Evolutionary conservation across 1,140 invertebrate genomes (phyloP).

Genomic region (Orius insidiosus): DNA sequence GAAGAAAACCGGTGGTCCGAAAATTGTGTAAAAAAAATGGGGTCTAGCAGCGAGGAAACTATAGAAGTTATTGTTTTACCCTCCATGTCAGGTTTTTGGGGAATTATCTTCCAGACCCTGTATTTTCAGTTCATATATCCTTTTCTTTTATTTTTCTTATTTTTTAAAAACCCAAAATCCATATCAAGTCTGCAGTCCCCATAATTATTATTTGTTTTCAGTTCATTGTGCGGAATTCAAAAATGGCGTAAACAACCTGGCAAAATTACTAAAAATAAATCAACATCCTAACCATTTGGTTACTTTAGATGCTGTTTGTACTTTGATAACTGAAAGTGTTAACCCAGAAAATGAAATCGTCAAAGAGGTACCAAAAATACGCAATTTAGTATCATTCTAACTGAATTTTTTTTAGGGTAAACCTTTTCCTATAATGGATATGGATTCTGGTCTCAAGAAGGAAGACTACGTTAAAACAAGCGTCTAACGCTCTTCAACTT

Average conservation of each 20-base stretch:
- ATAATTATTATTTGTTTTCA: slow-evolving; percentile 34
- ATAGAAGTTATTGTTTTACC: too few species aligned
- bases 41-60: too few species aligned
- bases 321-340: slow-evolving; percentile 33
- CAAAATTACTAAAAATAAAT: slow-evolving; percentile 58
- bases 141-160: too few species aligned
- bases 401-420: slow-evolving; percentile 39
- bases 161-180: too few species aligned
- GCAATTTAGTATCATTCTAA: too few species aligned
- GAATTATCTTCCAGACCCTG: too few species aligned
- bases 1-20: too few species aligned
- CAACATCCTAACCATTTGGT: slow-evolving; percentile 65
- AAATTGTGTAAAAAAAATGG: too few species aligned
- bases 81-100: too few species aligned
- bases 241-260: slow-evolving; percentile 55
- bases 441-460: slow-evolving; percentile 46
- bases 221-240: slow-evolving; percentile 70
- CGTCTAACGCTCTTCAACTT: slow-evolving; percentile 65
- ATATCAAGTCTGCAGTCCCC: too few species aligned
- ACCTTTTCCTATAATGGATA: slow-evolving; percentile 46
- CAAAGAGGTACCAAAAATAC: slow-evolving; percentile 7
- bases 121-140: too few species aligned
- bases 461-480: slow-evolving; percentile 57
- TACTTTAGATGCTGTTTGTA: slow-evolving; percentile 54
- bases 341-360: slow-evolving; percentile 7